These are phyloP conservation scores for Gibbula magus DNA, from an alignment of 2,888 invertebrate species.

Conservation along the genomic window DNA sequence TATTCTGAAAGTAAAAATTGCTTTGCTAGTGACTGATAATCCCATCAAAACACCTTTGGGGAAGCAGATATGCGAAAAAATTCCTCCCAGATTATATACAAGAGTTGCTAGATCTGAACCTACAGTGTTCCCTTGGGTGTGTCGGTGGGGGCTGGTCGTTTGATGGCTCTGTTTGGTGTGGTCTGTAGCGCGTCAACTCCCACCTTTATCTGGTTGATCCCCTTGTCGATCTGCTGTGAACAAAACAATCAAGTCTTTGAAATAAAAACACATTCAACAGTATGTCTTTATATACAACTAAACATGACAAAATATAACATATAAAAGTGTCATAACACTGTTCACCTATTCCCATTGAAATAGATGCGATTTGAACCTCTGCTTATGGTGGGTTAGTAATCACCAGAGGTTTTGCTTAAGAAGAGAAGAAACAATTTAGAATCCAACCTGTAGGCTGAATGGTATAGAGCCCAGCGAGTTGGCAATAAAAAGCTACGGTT, in stretches of 20 bases:
- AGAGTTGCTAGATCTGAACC: constrained; percentile 12
- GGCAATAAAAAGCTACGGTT: not conserved
- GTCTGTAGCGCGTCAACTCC: constrained; percentile 15
- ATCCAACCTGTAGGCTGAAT: constrained; percentile 27
- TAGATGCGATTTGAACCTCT: no score
- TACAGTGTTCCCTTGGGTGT: constrained; percentile 35
- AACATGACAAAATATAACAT: not conserved
- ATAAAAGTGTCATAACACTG: not conserved
- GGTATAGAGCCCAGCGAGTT: constrained; percentile 26
- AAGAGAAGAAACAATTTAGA: not conserved
- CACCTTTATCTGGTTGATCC: constrained; percentile 8
- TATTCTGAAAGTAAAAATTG: no score
- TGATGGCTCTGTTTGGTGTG: constrained; percentile 21
- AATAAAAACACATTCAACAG: not conserved
- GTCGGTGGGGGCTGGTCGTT: constrained; percentile 24
- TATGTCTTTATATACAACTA: not conserved
- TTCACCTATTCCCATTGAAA: no score
- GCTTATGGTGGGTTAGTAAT: not conserved
- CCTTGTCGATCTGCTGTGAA: constrained; percentile 23
- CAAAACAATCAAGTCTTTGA: not conserved
- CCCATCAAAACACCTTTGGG: no score
- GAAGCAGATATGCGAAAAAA: no score
- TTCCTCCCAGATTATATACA: no score
- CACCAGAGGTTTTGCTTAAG: constrained; percentile 12
- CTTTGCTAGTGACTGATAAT: no score